phyloP scores from a whole-genome alignment of 2,797 vertebrate genomes.

The Epinephelus awoara region DNA sequence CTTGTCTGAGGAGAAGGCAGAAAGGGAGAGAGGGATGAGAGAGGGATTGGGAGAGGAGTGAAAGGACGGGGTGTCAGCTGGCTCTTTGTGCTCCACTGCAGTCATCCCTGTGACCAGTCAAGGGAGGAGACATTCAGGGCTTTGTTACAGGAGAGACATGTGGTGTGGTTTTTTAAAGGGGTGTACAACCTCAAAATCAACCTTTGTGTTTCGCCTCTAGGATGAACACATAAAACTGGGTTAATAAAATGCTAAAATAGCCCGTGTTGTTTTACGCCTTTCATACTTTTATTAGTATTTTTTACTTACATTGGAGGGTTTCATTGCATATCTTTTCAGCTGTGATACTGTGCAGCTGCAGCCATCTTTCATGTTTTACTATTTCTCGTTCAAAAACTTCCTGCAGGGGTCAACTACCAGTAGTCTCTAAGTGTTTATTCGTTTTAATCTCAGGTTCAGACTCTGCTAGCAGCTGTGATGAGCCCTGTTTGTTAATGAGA shows the following conservation, averaged over 20 bases:
- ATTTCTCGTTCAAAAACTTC: conserved; percentile 38
- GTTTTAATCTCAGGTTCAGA: conserved; percentile 64
- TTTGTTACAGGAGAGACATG: conserved; percentile 90
- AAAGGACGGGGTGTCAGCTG: conserved; percentile 90
- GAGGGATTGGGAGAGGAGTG: conserved; percentile 87
- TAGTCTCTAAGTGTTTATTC: conserved; percentile 47
- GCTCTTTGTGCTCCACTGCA: conserved; percentile 91
- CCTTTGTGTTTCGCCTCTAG: conserved; percentile 69
- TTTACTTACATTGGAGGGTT: conserved; percentile 15
- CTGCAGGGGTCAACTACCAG: conserved; percentile 5
- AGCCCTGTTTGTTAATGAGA: conserved; percentile 80
- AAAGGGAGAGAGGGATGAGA: conserved; percentile 82
- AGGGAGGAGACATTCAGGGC: conserved; percentile 89
- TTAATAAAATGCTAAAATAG: conserved; percentile 56
- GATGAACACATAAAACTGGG: conserved; percentile 67
- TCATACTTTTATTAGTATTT: conserved; percentile 22
- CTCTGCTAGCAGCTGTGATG: conserved; percentile 66
- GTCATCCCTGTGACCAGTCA: conserved; percentile 90
- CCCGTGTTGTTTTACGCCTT: conserved; percentile 22
- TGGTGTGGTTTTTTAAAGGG: conserved; percentile 83
- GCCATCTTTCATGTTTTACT: conserved; percentile 23
- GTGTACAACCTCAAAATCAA: conserved; percentile 78
- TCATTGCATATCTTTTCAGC: conserved; percentile 2
- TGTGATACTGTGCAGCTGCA: background rate
- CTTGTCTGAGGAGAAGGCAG: conserved; percentile 79